A percentile compares a stretch with the other conserved stretches of the same genome.
phyloP scores from a whole-genome alignment of 2,797 vertebrate species.

The Nyctibius grandis region DNA sequence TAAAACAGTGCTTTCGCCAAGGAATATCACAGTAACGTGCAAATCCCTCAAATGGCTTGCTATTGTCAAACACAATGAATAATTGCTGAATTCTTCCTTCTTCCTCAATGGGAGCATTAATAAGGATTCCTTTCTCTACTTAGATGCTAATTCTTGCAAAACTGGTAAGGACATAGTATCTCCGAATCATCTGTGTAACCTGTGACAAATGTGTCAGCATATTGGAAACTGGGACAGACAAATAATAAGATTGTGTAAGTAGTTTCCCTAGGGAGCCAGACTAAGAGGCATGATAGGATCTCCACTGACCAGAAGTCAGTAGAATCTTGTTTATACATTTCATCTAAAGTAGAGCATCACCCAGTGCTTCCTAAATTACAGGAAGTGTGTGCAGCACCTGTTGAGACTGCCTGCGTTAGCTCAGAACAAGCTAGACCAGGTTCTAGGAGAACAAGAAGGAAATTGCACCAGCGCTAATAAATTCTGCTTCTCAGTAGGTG shows the following conservation, averaged over 20 bases:
- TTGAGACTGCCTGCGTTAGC: not conserved
- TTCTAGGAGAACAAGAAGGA: not conserved
- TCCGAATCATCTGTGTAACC: not conserved
- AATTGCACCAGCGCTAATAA: not conserved
- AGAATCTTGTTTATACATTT: not conserved
- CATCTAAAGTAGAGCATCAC: not conserved
- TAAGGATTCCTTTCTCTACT: not conserved
- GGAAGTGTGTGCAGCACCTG: not conserved
- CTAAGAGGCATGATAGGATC: slow-evolving; percentile 1
- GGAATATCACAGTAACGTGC: not conserved
- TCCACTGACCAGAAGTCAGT: slow-evolving; percentile 23
- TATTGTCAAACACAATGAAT: slow-evolving; percentile 7
- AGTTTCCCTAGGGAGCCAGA: slow-evolving; percentile 57
- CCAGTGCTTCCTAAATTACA: not conserved
- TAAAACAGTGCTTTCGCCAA: not conserved
- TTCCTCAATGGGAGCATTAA: not conserved
- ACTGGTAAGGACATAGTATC: not conserved
- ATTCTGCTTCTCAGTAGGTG: not conserved
- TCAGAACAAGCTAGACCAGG: slow-evolving; percentile 1
- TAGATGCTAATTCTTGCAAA: not conserved
- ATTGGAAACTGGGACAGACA: slow-evolving; percentile 57
- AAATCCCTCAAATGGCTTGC: not conserved
- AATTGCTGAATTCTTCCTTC: not conserved
- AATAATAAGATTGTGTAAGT: slow-evolving; percentile 15
- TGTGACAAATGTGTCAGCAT: slow-evolving; percentile 32